Evolutionary conservation across 2,797 vertebrate species (phyloP), one percentile per base, ranked within the genome.

Genomic region (Enteromius afrohamiltoni): DNA sequence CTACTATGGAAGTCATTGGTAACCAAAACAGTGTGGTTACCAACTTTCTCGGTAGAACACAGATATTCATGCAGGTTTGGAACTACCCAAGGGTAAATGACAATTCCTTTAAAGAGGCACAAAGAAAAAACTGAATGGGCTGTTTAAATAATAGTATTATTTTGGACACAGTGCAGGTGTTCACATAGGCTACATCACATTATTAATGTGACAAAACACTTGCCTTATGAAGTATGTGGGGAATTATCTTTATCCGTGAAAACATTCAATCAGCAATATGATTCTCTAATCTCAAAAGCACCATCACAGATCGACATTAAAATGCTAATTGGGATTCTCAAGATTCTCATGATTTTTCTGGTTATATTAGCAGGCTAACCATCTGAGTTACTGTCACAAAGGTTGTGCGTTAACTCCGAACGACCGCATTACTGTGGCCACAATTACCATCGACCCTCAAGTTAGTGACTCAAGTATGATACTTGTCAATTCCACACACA

Each of bases 241-340:
- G 19, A 74, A 74, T 74, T 14, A n/a, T n/a, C 26, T 73, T 73
- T 11, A 10, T 74, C 47, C 14, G 29, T 34, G 71, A 53, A 74
- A 74, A 74, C 29, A 34, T 9, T 31, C 45, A 53, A 53, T 31
- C 47, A 34, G 29, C 29, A 74, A 53, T 49, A 53, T 53, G 3
- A 74, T 53, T 74, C 47, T 34, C 47, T 74, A 26, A 77, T 77
- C 75, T 77, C 55, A 62, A 62, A 77, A 62, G 75, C 55, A 29
- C 37, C 40, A 77, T 64, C 74, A 76, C 51, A 60, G 34, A 58
- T 76, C 19, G 31, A 34, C 19, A 34, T 53, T 53, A 74, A 74
- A 34, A 74, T 34, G 17, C 19, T 73, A 51, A 73, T 53, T 74
- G 53, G 21, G 29, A 74, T 51, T 51, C 45, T 73, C 26, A 7